phyloP scores from a whole-genome alignment of 2,113 vertebrate species.

The Solea solea region DNA sequence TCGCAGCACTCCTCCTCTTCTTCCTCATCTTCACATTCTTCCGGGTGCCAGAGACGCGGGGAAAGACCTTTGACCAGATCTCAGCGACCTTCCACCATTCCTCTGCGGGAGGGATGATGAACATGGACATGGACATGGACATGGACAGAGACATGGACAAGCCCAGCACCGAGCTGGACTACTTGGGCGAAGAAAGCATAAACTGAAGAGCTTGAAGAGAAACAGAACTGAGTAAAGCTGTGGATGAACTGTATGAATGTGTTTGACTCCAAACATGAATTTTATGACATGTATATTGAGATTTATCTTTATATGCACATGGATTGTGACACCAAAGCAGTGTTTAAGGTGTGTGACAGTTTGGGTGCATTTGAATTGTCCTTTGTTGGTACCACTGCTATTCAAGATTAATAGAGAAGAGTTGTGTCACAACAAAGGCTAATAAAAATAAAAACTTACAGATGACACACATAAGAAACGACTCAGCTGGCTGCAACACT shows the following conservation, averaged over 20 bases:
- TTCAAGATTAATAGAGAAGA: constrained; percentile 3
- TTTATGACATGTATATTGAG: constrained; percentile 44
- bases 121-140: constrained; percentile 75
- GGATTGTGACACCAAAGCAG: constrained; percentile 47
- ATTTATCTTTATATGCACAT: constrained; percentile 30
- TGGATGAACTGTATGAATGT: constrained; percentile 29
- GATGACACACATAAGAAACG: constrained; percentile 20
- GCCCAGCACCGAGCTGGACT: constrained; percentile 87
- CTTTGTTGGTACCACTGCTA: constrained; percentile 29
- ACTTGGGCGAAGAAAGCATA: constrained; percentile 80
- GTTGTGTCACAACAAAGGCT: constrained; percentile 22
- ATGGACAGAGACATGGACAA: constrained; percentile 78
- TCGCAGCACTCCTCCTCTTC: constrained; percentile 85
- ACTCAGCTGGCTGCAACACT: constrained; percentile 3
- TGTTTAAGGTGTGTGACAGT: constrained; percentile 39
- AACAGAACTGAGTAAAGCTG: constrained; percentile 21
- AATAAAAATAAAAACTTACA: neutral
- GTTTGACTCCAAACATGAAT: constrained; percentile 34
- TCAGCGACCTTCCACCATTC: constrained; percentile 80
- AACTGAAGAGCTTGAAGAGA: constrained; percentile 48
- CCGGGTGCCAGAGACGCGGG: constrained; percentile 89
- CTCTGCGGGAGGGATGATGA: constrained; percentile 78
- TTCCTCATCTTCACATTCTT: constrained; percentile 92
- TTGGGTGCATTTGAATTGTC: constrained; percentile 24
- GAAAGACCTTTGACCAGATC: constrained; percentile 92